Percentiles rank a stretch among this genome's conserved stretches.
Conservation (phyloP, 2,113 vertebrate genomes). For the Thermophis baileyi region DNA sequence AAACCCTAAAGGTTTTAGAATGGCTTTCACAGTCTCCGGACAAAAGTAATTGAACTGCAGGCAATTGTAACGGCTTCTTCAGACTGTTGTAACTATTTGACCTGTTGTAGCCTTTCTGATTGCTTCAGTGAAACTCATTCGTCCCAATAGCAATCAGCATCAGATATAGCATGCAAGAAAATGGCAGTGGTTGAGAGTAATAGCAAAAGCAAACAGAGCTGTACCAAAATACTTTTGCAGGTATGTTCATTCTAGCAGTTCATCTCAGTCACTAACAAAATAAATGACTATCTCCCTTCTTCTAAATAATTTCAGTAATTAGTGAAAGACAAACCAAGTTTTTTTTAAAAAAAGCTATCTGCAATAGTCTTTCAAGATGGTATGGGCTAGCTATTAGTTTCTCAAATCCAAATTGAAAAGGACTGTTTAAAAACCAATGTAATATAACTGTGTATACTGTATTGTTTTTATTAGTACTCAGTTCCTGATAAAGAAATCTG, state of each 20-base stretch:
- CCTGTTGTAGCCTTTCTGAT: background rate
- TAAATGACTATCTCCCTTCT: background rate
- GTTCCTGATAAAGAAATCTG: background rate
- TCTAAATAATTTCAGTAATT: background rate
- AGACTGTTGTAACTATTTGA: background rate
- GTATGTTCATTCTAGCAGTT: background rate
- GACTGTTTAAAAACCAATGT: background rate
- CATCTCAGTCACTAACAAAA: background rate
- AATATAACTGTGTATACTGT: background rate
- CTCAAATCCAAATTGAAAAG: background rate
- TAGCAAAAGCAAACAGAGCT: background rate
- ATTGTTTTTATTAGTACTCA: background rate
- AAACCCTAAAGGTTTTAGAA: background rate
- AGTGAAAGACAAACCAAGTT: background rate
- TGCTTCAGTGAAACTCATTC: background rate
- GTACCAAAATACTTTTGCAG: background rate
- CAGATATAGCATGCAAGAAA: background rate
- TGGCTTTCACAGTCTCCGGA: background rate
- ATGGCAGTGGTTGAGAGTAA: background rate
- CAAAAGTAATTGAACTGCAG: background rate
- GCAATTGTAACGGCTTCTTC: background rate
- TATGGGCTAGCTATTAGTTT: background rate
- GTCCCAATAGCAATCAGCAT: background rate
- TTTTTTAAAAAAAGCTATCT: background rate
- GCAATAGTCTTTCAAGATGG: background rate